Percentiles rank a stretch among this genome's conserved stretches.
Conservation (phyloP, 2,113 vertebrate species). For the Sander lucioperca region DNA sequence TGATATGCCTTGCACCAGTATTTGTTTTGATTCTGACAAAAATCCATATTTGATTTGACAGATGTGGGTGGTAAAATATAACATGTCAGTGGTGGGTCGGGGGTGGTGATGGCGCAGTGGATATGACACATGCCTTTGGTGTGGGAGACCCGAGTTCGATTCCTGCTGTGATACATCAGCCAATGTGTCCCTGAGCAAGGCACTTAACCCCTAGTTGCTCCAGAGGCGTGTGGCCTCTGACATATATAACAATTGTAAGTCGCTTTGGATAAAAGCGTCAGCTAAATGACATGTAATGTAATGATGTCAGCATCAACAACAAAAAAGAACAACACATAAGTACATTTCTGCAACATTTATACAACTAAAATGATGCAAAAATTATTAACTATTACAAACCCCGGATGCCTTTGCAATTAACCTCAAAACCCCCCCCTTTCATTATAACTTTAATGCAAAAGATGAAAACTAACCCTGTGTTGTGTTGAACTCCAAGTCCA, state of each 20-base stretch:
- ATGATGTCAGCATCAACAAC: background rate
- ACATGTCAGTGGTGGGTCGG: no score
- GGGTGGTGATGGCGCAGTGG: no score
- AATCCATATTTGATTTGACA: background rate
- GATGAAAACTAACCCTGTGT: background rate
- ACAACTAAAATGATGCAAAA: background rate
- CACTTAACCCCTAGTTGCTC: no score
- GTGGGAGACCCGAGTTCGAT: no score
- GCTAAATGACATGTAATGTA: no score
- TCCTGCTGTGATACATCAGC: no score
- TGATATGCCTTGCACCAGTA: background rate
- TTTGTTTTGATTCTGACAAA: background rate
- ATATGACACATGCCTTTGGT: no score
- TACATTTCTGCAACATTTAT: background rate
- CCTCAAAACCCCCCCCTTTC: background rate
- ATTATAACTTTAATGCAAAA: background rate
- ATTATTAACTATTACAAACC: no score
- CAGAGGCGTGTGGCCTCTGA: no score
- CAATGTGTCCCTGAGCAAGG: no score
- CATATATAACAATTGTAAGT: no score
- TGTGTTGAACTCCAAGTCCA: background rate
- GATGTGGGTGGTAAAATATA: conserved; percentile 3
- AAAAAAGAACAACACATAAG: background rate
- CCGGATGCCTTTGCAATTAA: background rate
- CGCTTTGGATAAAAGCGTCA: no score